phyloP scores from a whole-genome alignment of 2,113 vertebrate species.

The Triplophysa dalaica region DNA sequence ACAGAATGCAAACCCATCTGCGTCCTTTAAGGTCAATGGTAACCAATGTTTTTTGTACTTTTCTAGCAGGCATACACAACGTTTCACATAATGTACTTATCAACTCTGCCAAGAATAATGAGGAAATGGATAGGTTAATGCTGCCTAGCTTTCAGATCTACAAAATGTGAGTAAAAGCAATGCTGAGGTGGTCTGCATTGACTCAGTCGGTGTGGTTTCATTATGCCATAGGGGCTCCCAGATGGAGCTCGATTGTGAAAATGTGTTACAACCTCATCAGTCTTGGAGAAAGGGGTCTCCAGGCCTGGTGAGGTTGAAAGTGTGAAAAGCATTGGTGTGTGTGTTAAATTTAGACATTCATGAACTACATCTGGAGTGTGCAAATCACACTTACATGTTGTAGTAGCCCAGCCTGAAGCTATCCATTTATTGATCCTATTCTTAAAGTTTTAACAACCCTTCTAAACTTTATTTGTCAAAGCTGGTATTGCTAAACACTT shows the following conservation, averaged over 20 bases:
- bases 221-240: background rate
- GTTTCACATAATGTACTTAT: too few relatives aligned
- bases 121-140: background rate
- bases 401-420: background rate
- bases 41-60: background rate
- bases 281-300: background rate
- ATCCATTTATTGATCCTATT: conserved; percentile 42
- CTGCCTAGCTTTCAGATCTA: background rate
- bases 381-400: conserved; percentile 23
- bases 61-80: background rate
- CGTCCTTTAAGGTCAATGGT: background rate
- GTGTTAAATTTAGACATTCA: background rate
- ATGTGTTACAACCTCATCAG: conserved; percentile 5
- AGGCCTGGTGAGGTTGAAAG: background rate
- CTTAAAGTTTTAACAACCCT: conserved; percentile 28
- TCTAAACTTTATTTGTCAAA: background rate
- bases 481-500: background rate
- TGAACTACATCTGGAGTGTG: conserved; percentile 35
- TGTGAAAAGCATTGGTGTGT: conserved; percentile 12
- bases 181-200: background rate
- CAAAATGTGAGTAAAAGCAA: conserved; percentile 36
- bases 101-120: background rate
- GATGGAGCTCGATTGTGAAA: conserved; percentile 13
- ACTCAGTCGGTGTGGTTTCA: background rate
- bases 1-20: background rate